Percentiles rank a stretch among this genome's conserved stretches.
Evolutionary conservation across 2,113 vertebrate species (phyloP).

Genomic region (Daboia siamensis): DNA sequence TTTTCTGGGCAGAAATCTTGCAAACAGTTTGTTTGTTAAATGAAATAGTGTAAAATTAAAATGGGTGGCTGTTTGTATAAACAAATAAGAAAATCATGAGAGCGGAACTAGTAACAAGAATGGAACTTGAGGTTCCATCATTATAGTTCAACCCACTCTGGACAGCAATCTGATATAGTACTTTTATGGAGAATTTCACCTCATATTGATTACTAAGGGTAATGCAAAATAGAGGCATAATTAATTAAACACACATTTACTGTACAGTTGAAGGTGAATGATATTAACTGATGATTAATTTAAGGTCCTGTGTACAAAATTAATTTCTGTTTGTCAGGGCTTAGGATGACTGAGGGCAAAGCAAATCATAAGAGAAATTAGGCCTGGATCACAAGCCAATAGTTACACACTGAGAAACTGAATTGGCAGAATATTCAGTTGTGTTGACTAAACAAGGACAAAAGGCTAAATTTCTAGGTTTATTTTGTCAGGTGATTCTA

Average conservation of each 20-base stretch:
- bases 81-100: neutral
- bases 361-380: neutral
- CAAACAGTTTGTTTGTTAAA: neutral
- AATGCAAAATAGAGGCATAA: neutral
- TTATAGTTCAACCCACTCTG: neutral
- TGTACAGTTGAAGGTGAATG: neutral
- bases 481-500: neutral
- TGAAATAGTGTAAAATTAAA: neutral
- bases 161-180: neutral
- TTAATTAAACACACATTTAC: neutral
- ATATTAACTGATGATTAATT: neutral
- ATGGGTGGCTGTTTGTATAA: neutral
- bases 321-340: neutral
- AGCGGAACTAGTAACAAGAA: neutral
- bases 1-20: neutral
- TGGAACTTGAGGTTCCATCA: neutral
- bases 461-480: neutral
- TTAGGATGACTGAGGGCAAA: neutral
- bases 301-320: neutral
- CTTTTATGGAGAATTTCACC: neutral
- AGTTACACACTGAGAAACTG: neutral
- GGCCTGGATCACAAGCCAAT: neutral
- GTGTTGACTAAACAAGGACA: neutral
- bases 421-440: neutral
- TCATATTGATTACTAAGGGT: neutral